These are phyloP conservation scores for Papilio dardanus DNA, from an alignment of 1,140 invertebrate species.

Conservation along the genomic window DNA sequence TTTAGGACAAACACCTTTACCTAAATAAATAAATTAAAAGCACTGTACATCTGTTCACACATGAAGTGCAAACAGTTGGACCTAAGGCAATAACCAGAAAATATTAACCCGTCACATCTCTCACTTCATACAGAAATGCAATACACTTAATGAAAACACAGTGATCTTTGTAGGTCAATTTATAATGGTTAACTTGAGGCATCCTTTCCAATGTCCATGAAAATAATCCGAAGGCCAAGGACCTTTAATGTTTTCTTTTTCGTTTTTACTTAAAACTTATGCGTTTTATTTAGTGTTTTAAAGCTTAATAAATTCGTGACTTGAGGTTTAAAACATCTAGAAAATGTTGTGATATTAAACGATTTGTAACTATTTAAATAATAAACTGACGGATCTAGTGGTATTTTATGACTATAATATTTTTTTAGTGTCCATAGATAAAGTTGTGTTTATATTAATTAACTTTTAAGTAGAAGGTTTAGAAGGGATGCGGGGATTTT, in stretches of 20 bases:
- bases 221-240: conserved; percentile 42
- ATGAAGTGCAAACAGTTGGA: conserved; percentile 29
- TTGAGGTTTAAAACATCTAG: background rate
- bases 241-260: conserved; percentile 37
- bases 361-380: background rate
- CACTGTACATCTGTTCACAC: conserved; percentile 17
- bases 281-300: conserved; percentile 10
- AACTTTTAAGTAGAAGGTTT: no score
- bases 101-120: background rate
- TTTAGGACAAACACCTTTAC: conserved; percentile 25
- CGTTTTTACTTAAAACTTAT: conserved; percentile 2
- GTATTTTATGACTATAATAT: no score
- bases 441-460: no score
- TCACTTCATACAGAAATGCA: background rate
- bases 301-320: conserved; percentile 1
- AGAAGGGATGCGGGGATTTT: no score
- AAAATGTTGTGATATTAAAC: background rate
- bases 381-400: background rate
- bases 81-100: conserved; percentile 11
- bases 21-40: conserved; percentile 25
- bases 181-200: conserved; percentile 36
- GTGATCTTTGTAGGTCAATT: conserved; percentile 15
- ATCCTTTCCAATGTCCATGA: conserved; percentile 45
- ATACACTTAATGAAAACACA: conserved; percentile 1
- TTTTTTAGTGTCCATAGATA: no score